Conservation (phyloP, 2,113 vertebrate genomes). For the Myiozetetes cayanensis region DNA sequence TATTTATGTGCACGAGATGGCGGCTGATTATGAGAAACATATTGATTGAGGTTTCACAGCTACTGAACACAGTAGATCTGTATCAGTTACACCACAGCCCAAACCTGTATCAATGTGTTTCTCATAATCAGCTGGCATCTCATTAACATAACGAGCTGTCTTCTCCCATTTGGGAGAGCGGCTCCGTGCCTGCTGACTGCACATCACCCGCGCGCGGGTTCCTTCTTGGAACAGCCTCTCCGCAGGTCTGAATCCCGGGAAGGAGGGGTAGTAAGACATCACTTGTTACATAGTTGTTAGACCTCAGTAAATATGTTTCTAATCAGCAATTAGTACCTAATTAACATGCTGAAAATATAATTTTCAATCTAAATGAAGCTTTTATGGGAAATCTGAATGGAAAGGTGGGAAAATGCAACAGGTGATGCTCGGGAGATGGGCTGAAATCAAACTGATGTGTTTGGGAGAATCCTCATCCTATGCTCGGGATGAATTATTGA, state of each 20-base stretch:
- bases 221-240: background rate
- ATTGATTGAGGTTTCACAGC: conserved; percentile 72
- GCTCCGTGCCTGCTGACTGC: conserved; percentile 39
- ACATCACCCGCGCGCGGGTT: background rate
- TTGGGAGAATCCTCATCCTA: background rate
- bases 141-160: conserved; percentile 73
- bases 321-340: conserved; percentile 76
- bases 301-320: conserved; percentile 68
- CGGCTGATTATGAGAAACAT: conserved; percentile 59
- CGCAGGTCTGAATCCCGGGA: background rate
- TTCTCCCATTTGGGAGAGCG: conserved; percentile 45
- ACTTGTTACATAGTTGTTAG: conserved; percentile 53
- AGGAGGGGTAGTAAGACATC: conserved; percentile 31
- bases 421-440: background rate
- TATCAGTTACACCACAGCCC: conserved; percentile 64
- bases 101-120: conserved; percentile 73
- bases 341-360: conserved; percentile 70
- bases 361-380: conserved; percentile 69
- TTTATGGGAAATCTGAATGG: conserved; percentile 49
- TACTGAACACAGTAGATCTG: conserved; percentile 56
- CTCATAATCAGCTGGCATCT: conserved; percentile 75
- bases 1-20: conserved; percentile 43
- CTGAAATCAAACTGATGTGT: background rate
- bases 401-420: conserved; percentile 22
- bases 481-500: accelerated